Base-by-base conservation (phyloP, 2,797 vertebrate species). In the Sebastes trivittatus region DNA sequence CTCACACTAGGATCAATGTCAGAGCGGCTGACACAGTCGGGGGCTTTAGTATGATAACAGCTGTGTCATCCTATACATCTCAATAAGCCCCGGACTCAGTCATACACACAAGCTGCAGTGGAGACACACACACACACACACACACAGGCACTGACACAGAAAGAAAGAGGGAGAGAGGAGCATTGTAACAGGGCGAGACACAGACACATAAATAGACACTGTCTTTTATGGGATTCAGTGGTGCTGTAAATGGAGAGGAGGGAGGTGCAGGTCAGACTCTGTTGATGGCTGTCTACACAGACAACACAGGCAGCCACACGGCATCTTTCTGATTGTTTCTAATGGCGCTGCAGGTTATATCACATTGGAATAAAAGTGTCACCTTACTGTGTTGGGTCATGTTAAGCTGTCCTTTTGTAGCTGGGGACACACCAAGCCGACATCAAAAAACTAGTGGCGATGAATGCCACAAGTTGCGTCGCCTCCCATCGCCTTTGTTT, bases 61-160 rank as follows among this genome's bases (percentile, higher is more conserved):
- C 85, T 82, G 70, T 86, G 85, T 89, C 87, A 82, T 83, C 75
- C 69, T 87, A 64, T 77, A 90, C 83, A 87, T 90, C 82, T 87
- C 68, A 88, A 87, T 88, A 83, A 88, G 74, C 75, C 68, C 54
- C n/a, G 18, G 55, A 80, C 38, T 80, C 60, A 67, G 13, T 49
- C 27, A 66, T 34, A 70, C 36, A 77, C 63, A 79, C 65, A 69
- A 77, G 64, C 66, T 84, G 77, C 52, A 75, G 52, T 54, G 36
- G 10, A 71, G 20, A 78, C 11, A 18, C 16, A 56, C 30, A 66
- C 11, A 36, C 6, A 77, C 11, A 55, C n/a, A 52, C 65, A 60
- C 70, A 65, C 29, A 36, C 34, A 80, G 27, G 64, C 32, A 62
- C 59, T 64, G 4, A 22, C 13, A 67, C 42, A 55, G 11, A 55